phyloP scores from a whole-genome alignment of 2,888 invertebrate genomes.

The Mythimna ferrago region DNA sequence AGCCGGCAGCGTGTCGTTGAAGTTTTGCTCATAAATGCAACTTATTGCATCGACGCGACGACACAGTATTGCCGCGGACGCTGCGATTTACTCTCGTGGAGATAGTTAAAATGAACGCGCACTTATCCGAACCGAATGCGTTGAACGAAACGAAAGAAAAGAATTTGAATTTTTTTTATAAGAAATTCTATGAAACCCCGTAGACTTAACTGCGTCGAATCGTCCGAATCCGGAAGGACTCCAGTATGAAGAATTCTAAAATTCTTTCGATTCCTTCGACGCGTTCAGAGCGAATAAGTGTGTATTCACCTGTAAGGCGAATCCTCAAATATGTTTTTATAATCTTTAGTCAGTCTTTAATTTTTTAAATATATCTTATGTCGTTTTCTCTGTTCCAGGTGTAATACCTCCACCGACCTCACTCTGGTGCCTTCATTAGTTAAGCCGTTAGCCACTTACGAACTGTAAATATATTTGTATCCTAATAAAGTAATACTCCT shows the following conservation, averaged over 20 bases:
- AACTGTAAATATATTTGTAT: slow-evolving; percentile 87
- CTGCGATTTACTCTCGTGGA: neutral
- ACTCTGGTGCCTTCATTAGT: slow-evolving; percentile 89
- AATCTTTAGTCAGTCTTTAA: neutral
- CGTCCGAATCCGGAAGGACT: too few species aligned
- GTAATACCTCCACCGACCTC: slow-evolving; percentile 89
- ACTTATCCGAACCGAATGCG: too few species aligned
- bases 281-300: too few species aligned
- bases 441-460: slow-evolving; percentile 82
- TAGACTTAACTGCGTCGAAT: too few species aligned
- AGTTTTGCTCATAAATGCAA: neutral
- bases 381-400: slow-evolving; percentile 71
- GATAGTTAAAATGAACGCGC: neutral
- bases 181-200: too few species aligned
- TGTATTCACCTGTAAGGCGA: neutral
- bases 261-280: too few species aligned
- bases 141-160: too few species aligned
- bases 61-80: neutral
- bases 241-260: too few species aligned
- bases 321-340: neutral
- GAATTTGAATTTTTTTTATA: too few species aligned
- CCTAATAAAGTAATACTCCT: slow-evolving; percentile 82
- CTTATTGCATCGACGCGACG: neutral
- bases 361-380: neutral
- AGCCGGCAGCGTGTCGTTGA: neutral